These are phyloP conservation scores for Rhyacichthys aspro DNA, from an alignment of 2,797 vertebrate species.

Conservation along the genomic window DNA sequence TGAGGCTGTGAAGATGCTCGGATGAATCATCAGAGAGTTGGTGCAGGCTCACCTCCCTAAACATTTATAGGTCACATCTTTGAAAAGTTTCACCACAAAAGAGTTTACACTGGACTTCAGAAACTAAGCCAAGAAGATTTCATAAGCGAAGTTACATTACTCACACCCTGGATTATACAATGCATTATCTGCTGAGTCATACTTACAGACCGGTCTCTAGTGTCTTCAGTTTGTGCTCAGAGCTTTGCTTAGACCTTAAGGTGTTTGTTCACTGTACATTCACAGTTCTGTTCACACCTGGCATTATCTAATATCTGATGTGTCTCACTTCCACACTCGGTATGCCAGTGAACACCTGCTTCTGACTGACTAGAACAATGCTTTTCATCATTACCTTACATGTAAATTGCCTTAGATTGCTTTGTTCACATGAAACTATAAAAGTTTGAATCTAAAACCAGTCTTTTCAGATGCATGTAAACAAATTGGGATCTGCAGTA, in stretches of 20 bases:
- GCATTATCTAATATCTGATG: not conserved
- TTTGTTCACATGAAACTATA: too few relatives aligned
- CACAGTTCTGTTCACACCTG: not conserved
- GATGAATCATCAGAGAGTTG: constrained; percentile 6
- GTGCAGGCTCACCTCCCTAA: not conserved
- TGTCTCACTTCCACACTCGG: too few relatives aligned
- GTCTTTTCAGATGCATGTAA: too few relatives aligned
- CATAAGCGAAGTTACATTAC: not conserved
- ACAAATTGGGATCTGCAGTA: too few relatives aligned
- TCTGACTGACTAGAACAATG: too few relatives aligned
- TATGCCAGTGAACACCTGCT: too few relatives aligned
- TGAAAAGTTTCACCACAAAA: constrained; percentile 2
- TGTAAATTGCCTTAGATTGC: too few relatives aligned
- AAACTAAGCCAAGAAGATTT: not conserved
- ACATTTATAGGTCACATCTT: constrained; percentile 1
- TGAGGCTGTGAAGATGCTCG: not conserved
- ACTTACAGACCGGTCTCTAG: too few relatives aligned
- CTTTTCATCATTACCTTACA: too few relatives aligned
- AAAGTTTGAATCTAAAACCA: too few relatives aligned
- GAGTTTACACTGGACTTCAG: not conserved
- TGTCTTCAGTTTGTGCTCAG: too few relatives aligned
- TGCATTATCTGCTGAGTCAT: not conserved
- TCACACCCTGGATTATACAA: constrained; percentile 1
- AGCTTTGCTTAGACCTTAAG: too few relatives aligned
- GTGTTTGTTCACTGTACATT: not conserved